phyloP scores from a whole-genome alignment of 1,140 invertebrate genomes.

The Meteorus sp. region DNA sequence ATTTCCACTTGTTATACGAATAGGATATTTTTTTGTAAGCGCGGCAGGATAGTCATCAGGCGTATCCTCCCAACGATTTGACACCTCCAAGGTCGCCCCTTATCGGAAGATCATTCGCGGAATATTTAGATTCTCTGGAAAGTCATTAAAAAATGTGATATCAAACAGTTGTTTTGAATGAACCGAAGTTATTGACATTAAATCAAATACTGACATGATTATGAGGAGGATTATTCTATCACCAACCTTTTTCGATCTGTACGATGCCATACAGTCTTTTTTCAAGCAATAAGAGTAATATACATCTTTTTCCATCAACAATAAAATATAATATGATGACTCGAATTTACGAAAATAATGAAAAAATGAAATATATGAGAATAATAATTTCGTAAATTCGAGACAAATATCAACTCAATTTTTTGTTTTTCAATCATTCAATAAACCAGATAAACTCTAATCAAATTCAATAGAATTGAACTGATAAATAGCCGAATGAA shows the following conservation, averaged over 20 bases:
- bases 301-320: neutral
- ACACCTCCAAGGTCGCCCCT: slow-evolving; percentile 31
- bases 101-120: slow-evolving; percentile 23
- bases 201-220: no score
- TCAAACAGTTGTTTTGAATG: no score
- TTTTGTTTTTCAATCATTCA: neutral
- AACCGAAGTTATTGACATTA: no score
- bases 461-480: slow-evolving; percentile 7
- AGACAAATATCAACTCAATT: slow-evolving; percentile 1
- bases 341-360: neutral
- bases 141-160: no score
- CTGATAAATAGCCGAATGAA: neutral
- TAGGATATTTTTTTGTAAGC: neutral
- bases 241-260: no score
- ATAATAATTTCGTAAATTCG: neutral
- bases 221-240: no score
- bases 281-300: slow-evolving; percentile 45
- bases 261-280: slow-evolving; percentile 34
- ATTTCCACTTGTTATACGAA: neutral
- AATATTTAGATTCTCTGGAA: slow-evolving; percentile 35
- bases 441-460: slow-evolving; percentile 8
- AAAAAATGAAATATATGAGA: neutral
- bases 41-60: neutral
- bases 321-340: slow-evolving; percentile 6
- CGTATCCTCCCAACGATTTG: slow-evolving; percentile 16